Conservation (phyloP, 2,888 invertebrate species). For the Tetragnatha montana region DNA sequence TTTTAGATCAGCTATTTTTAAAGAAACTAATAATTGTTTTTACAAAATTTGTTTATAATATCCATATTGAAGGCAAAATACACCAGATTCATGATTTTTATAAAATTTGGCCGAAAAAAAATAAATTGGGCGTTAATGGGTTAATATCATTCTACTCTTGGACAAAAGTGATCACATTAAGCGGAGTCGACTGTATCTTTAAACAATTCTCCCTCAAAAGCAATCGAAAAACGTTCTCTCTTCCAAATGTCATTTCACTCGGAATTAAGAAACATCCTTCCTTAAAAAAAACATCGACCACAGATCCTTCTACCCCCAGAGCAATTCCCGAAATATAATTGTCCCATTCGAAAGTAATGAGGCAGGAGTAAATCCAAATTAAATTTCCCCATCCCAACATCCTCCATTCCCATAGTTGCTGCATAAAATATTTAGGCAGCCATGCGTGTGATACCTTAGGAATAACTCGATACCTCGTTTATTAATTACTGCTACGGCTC, state of each 20-base stretch:
- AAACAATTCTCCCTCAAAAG: background rate
- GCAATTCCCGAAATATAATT: background rate
- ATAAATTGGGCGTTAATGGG: too few relatives aligned
- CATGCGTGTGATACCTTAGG: conserved; percentile 1
- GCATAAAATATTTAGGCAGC: conserved; percentile 6
- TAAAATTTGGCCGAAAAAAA: too few relatives aligned
- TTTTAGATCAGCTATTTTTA: too few relatives aligned
- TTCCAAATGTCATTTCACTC: background rate
- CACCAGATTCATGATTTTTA: too few relatives aligned
- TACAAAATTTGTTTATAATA: too few relatives aligned
- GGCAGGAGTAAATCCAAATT: background rate
- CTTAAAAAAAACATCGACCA: background rate
- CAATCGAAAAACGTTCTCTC: background rate
- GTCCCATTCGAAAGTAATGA: background rate
- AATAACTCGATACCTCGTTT: conserved; percentile 20
- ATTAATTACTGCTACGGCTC: conserved; percentile 27
- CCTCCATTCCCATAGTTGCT: background rate
- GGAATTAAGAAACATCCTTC: background rate
- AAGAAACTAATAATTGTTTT: too few relatives aligned
- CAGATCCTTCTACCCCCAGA: background rate
- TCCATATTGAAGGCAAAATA: too few relatives aligned
- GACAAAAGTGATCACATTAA: too few relatives aligned
- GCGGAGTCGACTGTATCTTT: too few relatives aligned
- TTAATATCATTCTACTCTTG: too few relatives aligned
- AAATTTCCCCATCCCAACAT: background rate